Evolutionary conservation across 2,797 vertebrate species (phyloP).

Genomic region (Atherinosoma microstoma): DNA sequence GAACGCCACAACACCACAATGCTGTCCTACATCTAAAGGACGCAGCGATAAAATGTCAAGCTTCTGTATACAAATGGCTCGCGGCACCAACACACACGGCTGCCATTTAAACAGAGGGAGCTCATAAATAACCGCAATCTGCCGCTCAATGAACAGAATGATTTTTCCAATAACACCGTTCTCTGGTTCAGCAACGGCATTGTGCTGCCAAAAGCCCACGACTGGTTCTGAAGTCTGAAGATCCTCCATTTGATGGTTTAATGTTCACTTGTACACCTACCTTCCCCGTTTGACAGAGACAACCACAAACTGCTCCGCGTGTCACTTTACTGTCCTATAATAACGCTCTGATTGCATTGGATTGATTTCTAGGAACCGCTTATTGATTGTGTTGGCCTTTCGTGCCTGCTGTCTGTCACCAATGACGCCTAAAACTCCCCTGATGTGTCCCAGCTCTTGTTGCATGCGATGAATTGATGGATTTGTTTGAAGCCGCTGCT

Average conservation of each 20-base stretch:
- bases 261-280: not conserved
- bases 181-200: conserved; percentile 12
- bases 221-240: not conserved
- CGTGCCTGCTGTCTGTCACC: conserved; percentile 41
- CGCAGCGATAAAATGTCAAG: not conserved
- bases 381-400: conserved; percentile 59
- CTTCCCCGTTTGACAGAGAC: not conserved
- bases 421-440: conserved; percentile 38
- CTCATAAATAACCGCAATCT: conserved; percentile 12
- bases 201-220: not conserved
- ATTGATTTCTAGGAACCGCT: conserved; percentile 58
- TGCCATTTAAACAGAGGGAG: conserved; percentile 14
- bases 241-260: not conserved
- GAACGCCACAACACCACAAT: not conserved
- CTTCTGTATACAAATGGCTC: not conserved
- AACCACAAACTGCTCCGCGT: not conserved
- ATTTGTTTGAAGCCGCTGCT: conserved; percentile 12
- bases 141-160: conserved; percentile 19
- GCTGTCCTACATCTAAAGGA: conserved; percentile 2
- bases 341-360: conserved; percentile 45
- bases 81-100: conserved; percentile 4
- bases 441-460: conserved; percentile 10
- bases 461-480: conserved; percentile 39
- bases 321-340: conserved; percentile 31
- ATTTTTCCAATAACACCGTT: conserved; percentile 6